Base-by-base conservation (phyloP, 2,888 invertebrate species). In the Tetragnatha montana region DNA sequence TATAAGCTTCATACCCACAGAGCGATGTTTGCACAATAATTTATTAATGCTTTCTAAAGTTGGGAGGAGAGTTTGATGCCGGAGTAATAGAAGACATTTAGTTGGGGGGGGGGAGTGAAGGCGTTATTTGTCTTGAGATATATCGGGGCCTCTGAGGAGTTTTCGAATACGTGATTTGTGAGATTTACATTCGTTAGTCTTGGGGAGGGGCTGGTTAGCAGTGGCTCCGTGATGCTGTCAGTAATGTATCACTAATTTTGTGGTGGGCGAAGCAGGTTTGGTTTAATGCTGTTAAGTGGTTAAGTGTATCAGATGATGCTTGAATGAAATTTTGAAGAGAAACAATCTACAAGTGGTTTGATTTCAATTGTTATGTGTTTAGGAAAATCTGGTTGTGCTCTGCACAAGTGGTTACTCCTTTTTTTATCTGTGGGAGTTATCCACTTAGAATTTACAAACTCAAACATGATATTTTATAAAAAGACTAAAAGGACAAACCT, bases 21-120 rank as follows among this genome's bases (percentile, higher is more conserved):
- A n/a, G 89, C 71, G 50, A 76, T 89, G 81, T 85, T 81, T 81
- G 81, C 81, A 81, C 76, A 89, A 81, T 89, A 89, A 89, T 89
- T 89, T 89, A 89, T 89, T 85, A 86, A 85, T 71, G 84, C 75
- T 69, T 79, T 89, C 51, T 82, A n/a, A 47, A 81, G 81, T 7
- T 51, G 81, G 71, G 83, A 79, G 75, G 79, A 78, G 76, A 79
- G 81, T 87, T 74, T 80, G 35, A 35, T 1, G 35, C 74, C 68
- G 21, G 81, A 81, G 87, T 75, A 75, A 87, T 87, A 35, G 60
- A 22, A 68, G 69, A 78, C 80, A 19, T 68, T 70, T 81, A 51
- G n/a, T 10, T 68, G 50, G 69, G 75, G 69, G 17, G 51, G 82
- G 14, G 74, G 19, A 82, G 68, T 83, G 78, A 79, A 88, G 74